These are phyloP conservation scores for Ciconia maguari DNA, from an alignment of 2,113 vertebrate genomes.

Conservation along the genomic window DNA sequence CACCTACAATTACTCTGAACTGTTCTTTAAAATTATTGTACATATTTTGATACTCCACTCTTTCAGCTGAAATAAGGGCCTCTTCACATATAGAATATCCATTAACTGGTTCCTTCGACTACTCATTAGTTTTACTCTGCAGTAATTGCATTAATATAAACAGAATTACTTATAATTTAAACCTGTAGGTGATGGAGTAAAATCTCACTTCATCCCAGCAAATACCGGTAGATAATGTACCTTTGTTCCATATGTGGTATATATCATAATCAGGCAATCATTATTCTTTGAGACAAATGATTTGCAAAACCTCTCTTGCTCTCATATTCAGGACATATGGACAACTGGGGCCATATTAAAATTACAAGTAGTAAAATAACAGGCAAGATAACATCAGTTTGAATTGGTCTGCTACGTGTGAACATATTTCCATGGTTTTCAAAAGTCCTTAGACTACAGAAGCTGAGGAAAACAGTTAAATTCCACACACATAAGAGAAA, in stretches of 20 bases:
- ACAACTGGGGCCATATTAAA: background rate
- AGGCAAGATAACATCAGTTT: background rate
- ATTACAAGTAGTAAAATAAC: background rate
- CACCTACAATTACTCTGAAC: background rate
- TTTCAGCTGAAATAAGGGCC: background rate
- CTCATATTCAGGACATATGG: background rate
- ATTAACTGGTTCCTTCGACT: background rate
- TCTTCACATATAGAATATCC: background rate
- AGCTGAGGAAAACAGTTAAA: background rate
- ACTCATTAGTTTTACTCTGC: background rate
- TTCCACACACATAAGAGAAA: background rate
- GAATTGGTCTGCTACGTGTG: background rate
- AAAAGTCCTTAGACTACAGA: background rate
- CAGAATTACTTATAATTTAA: background rate
- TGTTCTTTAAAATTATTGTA: background rate
- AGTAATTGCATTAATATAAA: background rate
- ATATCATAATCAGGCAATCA: background rate
- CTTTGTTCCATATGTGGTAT: background rate
- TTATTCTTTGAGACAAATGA: background rate
- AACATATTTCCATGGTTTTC: background rate
- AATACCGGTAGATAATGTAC: background rate
- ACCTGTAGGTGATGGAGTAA: background rate
- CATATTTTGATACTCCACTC: background rate
- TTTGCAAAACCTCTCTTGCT: background rate
- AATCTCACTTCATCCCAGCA: background rate